A percentile compares a stretch with the other conserved stretches of the same genome.
These are phyloP conservation scores for Acrocephalus arundinaceus DNA, from an alignment of 2,113 vertebrate species.

Conservation along the genomic window DNA sequence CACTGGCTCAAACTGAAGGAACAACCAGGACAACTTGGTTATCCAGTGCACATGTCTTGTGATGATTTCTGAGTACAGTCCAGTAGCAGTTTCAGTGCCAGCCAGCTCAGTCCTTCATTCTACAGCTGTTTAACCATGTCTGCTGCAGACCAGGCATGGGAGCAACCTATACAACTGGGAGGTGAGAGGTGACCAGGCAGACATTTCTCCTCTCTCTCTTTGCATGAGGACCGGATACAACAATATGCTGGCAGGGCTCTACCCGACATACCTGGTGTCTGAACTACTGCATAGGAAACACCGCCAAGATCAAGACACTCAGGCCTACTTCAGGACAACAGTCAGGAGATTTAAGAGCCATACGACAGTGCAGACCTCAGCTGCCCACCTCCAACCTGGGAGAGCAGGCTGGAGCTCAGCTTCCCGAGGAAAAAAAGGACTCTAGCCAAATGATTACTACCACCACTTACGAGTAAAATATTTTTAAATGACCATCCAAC, in stretches of 20 bases:
- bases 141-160: rapidly evolving
- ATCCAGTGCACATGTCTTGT: rapidly evolving
- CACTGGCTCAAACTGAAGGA: background rate
- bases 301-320: too few species aligned
- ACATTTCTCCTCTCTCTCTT: background rate
- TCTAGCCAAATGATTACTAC: background rate
- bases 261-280: background rate
- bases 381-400: background rate
- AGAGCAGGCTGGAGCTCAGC: background rate
- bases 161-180: background rate
- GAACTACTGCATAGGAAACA: background rate
- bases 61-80: background rate
- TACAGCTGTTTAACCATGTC: background rate
- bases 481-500: background rate
- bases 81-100: background rate
- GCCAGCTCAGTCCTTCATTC: background rate
- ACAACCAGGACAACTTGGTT: background rate
- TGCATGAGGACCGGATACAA: background rate
- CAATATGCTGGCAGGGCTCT: background rate
- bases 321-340: background rate
- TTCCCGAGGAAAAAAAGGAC: background rate
- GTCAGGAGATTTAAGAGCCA: background rate
- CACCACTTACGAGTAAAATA: background rate
- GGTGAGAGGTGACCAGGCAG: background rate
- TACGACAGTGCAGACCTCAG: rapidly evolving